Percentiles rank a stretch among this genome's conserved stretches.
phyloP scores from a whole-genome alignment of 2,888 invertebrate species.

The Hartigia nigra region DNA sequence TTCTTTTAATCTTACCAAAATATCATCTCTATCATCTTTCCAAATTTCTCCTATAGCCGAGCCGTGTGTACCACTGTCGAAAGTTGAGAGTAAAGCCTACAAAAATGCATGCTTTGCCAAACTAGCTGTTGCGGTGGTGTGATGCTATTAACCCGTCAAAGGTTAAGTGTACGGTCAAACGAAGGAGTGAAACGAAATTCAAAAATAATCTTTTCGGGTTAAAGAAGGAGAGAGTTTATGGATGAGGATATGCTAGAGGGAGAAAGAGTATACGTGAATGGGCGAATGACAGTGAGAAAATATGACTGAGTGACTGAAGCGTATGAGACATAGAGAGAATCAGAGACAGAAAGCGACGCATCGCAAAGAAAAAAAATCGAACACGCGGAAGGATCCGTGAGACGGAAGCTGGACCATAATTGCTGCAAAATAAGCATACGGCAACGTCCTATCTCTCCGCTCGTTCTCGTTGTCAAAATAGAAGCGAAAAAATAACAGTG shows the following conservation, averaged over 20 bases:
- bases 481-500: constrained; percentile 6
- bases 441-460: constrained; percentile 17
- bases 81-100: constrained; percentile 13
- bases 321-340: not conserved
- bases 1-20: not conserved
- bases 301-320: not conserved
- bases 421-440: constrained; percentile 36
- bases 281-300: not conserved
- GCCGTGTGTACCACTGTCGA: not conserved
- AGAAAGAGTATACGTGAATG: not conserved
- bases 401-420: constrained; percentile 24
- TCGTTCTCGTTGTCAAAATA: constrained; percentile 23
- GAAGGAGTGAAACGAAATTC: constrained; percentile 23
- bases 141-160: constrained; percentile 56
- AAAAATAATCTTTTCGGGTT: constrained; percentile 15
- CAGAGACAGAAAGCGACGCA: not conserved
- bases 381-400: not conserved
- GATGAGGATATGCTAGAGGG: not conserved
- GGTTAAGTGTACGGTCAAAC: not conserved
- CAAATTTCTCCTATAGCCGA: not conserved
- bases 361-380: not conserved
- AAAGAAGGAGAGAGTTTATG: not conserved
- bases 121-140: constrained; percentile 63
- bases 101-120: constrained; percentile 57
- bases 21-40: not conserved